phyloP scores from a whole-genome alignment of 2,113 vertebrate genomes.

The Sarotherodon lohbergeri region DNA sequence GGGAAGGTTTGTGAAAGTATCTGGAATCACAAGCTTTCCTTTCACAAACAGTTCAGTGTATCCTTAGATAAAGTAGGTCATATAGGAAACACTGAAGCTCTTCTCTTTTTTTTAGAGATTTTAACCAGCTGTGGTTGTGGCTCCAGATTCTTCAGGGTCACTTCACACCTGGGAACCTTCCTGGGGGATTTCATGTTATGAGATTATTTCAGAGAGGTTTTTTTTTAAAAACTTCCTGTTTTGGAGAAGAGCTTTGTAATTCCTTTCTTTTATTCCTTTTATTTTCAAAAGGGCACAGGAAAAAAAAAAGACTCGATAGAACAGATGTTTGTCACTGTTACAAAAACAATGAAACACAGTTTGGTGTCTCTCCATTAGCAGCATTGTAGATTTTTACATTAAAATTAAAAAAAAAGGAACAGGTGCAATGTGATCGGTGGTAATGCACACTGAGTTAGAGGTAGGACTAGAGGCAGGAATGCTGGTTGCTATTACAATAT shows the following conservation, averaged over 20 bases:
- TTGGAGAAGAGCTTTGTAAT: fast-evolving
- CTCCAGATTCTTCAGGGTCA: background rate
- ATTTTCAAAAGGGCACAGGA: background rate
- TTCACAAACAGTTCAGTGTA: background rate
- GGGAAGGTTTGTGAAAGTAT: background rate
- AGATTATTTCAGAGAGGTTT: background rate
- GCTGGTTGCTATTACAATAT: too few relatives aligned
- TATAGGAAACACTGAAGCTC: background rate
- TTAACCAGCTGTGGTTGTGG: background rate
- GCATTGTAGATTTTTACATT: too few relatives aligned
- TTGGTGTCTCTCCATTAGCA: too few relatives aligned
- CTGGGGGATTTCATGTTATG: background rate
- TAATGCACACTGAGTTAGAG: too few relatives aligned
- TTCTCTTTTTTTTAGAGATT: background rate
- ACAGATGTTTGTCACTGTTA: too few relatives aligned
- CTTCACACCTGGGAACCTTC: background rate
- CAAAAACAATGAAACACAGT: too few relatives aligned
- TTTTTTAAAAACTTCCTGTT: background rate
- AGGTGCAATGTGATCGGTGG: too few relatives aligned
- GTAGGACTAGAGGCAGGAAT: too few relatives aligned
- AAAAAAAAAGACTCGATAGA: background rate
- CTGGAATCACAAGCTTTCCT: background rate
- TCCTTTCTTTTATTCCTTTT: fast-evolving
- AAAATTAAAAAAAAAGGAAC: too few relatives aligned
- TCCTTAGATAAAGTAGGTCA: background rate